These are phyloP conservation scores for Nyctibius bracteatus DNA, from an alignment of 2,113 vertebrate genomes.

Conservation along the genomic window DNA sequence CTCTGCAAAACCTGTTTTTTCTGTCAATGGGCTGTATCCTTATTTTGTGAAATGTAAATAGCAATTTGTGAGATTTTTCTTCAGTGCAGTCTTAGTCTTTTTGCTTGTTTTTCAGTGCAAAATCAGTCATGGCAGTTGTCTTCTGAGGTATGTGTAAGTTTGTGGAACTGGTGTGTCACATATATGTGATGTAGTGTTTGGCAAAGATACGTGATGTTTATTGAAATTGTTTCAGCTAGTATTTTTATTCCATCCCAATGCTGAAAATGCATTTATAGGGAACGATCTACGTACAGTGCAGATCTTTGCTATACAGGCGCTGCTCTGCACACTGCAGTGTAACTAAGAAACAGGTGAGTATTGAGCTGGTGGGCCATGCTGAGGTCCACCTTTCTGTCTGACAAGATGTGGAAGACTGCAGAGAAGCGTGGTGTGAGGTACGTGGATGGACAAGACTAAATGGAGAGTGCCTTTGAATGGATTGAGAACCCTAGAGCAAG, in stretches of 20 bases:
- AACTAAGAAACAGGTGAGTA: rapidly evolving
- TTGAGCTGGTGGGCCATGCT: rapidly evolving
- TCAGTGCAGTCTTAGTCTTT: not conserved
- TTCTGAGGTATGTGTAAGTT: not conserved
- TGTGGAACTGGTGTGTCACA: not conserved
- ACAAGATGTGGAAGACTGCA: rapidly evolving
- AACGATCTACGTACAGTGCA: rapidly evolving
- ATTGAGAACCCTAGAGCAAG: rapidly evolving
- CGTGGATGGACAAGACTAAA: rapidly evolving
- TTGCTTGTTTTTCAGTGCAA: not conserved
- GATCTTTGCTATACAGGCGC: rapidly evolving
- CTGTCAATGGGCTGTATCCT: not conserved
- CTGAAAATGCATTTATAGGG: not conserved
- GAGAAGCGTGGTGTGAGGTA: rapidly evolving
- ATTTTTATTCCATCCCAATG: not conserved
- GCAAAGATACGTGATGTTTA: not conserved
- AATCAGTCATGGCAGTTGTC: not conserved
- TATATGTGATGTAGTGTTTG: not conserved
- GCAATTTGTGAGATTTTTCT: not conserved
- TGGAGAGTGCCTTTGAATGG: rapidly evolving
- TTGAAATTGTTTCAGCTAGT: not conserved
- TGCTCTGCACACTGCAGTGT: not conserved
- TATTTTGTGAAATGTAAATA: not conserved
- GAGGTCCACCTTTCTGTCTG: rapidly evolving
- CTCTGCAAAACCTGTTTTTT: not conserved